Conservation (phyloP, 2,888 invertebrate genomes). For the Papilio gigon region DNA sequence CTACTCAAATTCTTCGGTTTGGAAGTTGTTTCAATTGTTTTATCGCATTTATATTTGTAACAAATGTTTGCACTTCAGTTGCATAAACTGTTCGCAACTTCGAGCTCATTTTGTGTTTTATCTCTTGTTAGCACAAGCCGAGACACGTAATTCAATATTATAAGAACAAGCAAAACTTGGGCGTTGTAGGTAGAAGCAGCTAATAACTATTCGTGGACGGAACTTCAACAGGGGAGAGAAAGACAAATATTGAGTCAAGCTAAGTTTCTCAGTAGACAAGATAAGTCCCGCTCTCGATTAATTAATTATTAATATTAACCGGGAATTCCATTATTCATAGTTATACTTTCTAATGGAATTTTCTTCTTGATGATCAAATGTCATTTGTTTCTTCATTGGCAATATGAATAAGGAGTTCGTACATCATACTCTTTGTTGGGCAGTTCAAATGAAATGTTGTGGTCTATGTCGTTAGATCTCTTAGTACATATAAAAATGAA, state of each 20-base stretch:
- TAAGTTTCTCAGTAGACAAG: constrained; percentile 65
- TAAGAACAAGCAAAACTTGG: constrained; percentile 65
- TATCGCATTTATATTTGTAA: not conserved
- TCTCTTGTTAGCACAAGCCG: constrained; percentile 26
- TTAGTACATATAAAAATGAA: constrained; percentile 48
- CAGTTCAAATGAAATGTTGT: constrained; percentile 6
- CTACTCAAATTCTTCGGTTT: no score
- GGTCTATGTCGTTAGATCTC: constrained; percentile 13
- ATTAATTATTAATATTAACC: constrained; percentile 68
- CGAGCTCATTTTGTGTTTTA: constrained; percentile 19
- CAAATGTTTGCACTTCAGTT: not conserved
- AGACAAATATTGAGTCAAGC: constrained; percentile 73
- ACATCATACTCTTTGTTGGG: not conserved
- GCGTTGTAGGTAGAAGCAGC: constrained; percentile 54
- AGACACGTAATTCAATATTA: constrained; percentile 66
- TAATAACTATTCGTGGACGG: constrained; percentile 55
- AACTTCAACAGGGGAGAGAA: constrained; percentile 67
- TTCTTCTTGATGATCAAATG: not conserved
- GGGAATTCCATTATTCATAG: constrained; percentile 52
- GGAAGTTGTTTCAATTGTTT: no score
- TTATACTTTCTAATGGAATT: not conserved
- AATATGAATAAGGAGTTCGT: not conserved
- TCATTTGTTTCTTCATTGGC: no score
- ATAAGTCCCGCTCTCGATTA: constrained; percentile 62
- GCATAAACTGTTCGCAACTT: constrained; percentile 3